phyloP scores from a whole-genome alignment of 2,797 vertebrate species.

The Argentina silus region DNA sequence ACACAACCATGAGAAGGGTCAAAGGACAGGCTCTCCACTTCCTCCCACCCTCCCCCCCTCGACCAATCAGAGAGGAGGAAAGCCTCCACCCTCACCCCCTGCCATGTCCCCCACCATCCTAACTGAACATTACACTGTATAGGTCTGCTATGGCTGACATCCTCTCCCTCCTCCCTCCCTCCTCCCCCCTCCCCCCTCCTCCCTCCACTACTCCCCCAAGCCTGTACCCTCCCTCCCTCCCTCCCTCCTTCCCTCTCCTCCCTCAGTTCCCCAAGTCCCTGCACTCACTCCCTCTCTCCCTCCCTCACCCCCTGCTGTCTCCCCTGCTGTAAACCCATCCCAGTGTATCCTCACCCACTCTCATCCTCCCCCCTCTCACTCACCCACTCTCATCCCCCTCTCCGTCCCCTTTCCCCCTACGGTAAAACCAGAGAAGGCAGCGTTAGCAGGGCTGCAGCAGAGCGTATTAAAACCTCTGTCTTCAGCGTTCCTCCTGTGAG shows the following conservation, averaged over 20 bases:
- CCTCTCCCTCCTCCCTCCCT: too few species aligned
- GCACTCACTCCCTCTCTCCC: not conserved
- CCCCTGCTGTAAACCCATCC: constrained; percentile 1
- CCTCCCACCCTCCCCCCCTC: not conserved
- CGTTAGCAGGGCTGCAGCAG: not conserved
- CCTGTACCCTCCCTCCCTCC: not conserved
- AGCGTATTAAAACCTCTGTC: not conserved
- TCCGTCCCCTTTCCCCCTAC: not conserved
- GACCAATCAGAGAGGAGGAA: not conserved
- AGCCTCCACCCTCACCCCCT: too few species aligned
- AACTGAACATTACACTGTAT: too few species aligned
- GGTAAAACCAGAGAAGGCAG: constrained; percentile 1
- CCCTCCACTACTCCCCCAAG: too few species aligned
- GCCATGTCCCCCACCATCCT: too few species aligned
- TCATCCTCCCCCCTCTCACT: not conserved
- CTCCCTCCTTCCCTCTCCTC: not conserved
- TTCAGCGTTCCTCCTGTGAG: not conserved
- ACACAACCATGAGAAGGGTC: not conserved
- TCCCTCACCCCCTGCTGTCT: not conserved
- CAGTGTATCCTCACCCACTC: not conserved
- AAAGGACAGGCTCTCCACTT: constrained; percentile 3
- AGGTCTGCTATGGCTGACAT: too few species aligned
- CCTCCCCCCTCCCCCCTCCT: too few species aligned
- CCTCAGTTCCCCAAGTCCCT: not conserved
- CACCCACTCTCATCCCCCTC: not conserved